Evolutionary conservation across 2,797 vertebrate genomes (phyloP).

Genomic region (Picus viridis): DNA sequence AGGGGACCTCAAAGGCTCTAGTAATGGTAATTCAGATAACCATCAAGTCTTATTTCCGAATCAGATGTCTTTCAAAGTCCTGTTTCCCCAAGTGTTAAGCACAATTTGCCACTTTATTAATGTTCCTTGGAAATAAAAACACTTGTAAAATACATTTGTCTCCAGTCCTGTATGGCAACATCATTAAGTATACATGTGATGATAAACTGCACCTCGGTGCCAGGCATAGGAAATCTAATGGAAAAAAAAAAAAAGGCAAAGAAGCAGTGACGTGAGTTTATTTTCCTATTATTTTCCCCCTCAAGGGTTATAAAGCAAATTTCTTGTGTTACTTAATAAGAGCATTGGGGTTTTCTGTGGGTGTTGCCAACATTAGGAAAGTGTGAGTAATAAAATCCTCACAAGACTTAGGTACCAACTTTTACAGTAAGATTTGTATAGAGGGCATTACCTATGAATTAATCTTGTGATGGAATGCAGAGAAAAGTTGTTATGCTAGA

Average conservation of each 20-base stretch:
- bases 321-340: slow-evolving; percentile 67
- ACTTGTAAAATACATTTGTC: not conserved
- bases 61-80: slow-evolving; percentile 34
- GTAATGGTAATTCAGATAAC: slow-evolving; percentile 61
- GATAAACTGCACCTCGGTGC: slow-evolving; percentile 13
- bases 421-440: slow-evolving; percentile 67
- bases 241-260: slow-evolving; percentile 11
- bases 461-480: slow-evolving; percentile 16
- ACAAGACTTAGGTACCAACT: slow-evolving; percentile 50
- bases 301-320: slow-evolving; percentile 61
- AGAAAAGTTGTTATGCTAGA: not conserved
- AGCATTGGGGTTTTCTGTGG: slow-evolving; percentile 63
- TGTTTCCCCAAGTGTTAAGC: slow-evolving; percentile 10
- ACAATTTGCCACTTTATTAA: slow-evolving; percentile 18
- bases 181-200: not conserved
- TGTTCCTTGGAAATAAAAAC: not conserved
- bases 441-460: slow-evolving; percentile 26
- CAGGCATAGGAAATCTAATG: slow-evolving; percentile 46
- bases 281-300: slow-evolving; percentile 73
- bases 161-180: not conserved
- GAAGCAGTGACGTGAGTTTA: slow-evolving; percentile 1
- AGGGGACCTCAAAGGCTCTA: slow-evolving; percentile 49
- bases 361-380: slow-evolving; percentile 60
- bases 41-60: slow-evolving; percentile 54
- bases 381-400: slow-evolving; percentile 67